Base-by-base conservation (phyloP, 2,113 vertebrate genomes). In the Caracal caracal region DNA sequence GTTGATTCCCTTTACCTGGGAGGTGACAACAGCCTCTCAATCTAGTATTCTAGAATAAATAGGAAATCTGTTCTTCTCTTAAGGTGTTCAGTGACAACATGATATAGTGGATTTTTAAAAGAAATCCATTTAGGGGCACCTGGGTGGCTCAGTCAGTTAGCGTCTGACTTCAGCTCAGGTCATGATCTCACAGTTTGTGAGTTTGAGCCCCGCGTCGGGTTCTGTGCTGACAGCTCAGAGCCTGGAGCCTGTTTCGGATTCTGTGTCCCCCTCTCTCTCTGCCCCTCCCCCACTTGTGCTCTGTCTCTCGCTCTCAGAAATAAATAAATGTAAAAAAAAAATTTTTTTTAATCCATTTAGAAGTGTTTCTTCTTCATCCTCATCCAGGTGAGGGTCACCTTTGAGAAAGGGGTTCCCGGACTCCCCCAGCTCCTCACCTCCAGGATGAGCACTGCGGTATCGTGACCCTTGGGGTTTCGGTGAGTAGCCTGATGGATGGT, bases 401-500 rank as follows among this genome's bases (percentile, higher is more conserved):
- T 97, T 98, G 97, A 98, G 97, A 96, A 90, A 3, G 98, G 96
- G 88, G 49, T 88, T 98, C 98, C 37, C 49, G 97, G 97, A 80
- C 94, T 79, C 87, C 97, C 94, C 90, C 89, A 66, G 17, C 96
- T 96, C 95, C 96, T 96, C 93, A 78, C 97, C 86, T 98, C 95
- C 98, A 98, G 40, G 43, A 99, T 99, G 99, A 99, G 97, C 96
- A 98, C 98, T 95, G 98, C 98, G 0, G 97, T 99, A 90, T 99
- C 98, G 98, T 99, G 99, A 99, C 98, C 97, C 98, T 98, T 95
- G 98, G 98, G 98, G 98, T 98, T 98, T 98, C 84, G 98, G 99
- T 99, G 98, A 99, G 99, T 96, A 97, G 4, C 65, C 70, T 83
- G 28, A 16, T 40, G 33, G 83, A 47, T 76, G 71, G 5, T 1